A percentile compares a stretch with the other conserved stretches of the same genome.
These are phyloP conservation scores for Eupithecia insigniata DNA, from an alignment of 2,888 invertebrate species.

Conservation along the genomic window DNA sequence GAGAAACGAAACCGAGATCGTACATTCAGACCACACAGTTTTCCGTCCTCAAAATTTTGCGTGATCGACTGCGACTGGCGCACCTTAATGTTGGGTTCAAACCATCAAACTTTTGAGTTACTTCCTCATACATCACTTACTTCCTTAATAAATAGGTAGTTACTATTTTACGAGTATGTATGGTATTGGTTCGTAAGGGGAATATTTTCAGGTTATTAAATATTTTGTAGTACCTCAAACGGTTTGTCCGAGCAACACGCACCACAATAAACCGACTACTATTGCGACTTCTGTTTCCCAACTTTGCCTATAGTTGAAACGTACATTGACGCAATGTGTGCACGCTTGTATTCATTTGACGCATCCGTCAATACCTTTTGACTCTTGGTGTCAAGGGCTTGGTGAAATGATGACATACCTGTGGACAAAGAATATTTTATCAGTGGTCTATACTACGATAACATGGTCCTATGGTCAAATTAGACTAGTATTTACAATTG, in stretches of 20 bases:
- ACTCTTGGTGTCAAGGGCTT: constrained; percentile 26
- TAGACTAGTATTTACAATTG: no score
- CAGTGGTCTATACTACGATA: neutral
- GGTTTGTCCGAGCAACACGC: neutral
- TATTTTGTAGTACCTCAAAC: neutral
- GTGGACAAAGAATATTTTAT: constrained; percentile 20
- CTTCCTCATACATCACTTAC: no score
- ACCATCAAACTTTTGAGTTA: no score
- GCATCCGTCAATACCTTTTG: constrained; percentile 30
- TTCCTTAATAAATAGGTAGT: no score
- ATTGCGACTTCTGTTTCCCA: constrained; percentile 50
- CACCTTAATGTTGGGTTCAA: no score
- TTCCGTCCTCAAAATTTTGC: no score
- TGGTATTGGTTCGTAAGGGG: neutral
- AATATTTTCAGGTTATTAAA: neutral
- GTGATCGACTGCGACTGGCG: no score
- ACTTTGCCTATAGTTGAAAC: constrained; percentile 49
- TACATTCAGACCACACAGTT: no score
- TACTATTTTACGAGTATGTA: neutral
- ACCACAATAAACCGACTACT: neutral
- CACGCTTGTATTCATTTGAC: constrained; percentile 45
- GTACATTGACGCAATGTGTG: constrained; percentile 54
- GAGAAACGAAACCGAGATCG: no score
- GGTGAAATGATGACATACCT: constrained; percentile 30
- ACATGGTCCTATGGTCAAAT: no score